Percentiles rank a stretch among this genome's conserved stretches.
These are phyloP conservation scores for Neopipo cinnamomea DNA, from an alignment of 2,113 vertebrate species.

Conservation along the genomic window DNA sequence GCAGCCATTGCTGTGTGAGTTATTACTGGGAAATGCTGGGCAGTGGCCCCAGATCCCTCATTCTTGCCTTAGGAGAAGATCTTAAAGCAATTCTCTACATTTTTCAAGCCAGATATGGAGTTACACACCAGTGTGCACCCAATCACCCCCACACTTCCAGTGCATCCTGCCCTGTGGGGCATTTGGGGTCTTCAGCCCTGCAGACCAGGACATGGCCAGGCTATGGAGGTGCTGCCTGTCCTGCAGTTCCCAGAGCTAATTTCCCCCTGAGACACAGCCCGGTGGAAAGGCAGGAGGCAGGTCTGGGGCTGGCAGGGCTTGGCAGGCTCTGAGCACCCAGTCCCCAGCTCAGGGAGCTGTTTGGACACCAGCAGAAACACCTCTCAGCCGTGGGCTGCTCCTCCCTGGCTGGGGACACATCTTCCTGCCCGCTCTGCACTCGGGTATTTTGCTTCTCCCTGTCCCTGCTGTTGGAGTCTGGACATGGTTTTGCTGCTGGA, in stretches of 20 bases:
- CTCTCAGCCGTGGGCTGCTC: not conserved
- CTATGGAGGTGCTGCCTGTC: fast-evolving
- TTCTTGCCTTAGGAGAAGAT: not conserved
- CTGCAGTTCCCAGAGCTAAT: not conserved
- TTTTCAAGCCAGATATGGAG: not conserved
- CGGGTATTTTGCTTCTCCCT: not conserved
- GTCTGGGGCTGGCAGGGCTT: not conserved
- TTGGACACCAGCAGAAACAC: not conserved
- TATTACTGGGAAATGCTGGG: not conserved
- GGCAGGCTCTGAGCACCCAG: too few species aligned
- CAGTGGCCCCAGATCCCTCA: not conserved
- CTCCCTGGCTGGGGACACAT: not conserved
- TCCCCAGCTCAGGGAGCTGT: not conserved
- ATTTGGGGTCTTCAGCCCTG: not conserved
- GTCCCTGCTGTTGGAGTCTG: not conserved
- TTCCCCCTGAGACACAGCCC: not conserved
- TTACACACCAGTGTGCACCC: too few species aligned
- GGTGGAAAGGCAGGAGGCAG: not conserved
- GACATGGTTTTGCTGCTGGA: conserved; percentile 31
- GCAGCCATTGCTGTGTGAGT: not conserved
- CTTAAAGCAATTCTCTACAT: not conserved
- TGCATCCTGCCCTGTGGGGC: not conserved
- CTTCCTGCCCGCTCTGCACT: not conserved
- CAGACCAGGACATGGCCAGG: not conserved
- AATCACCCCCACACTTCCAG: not conserved